Evolutionary conservation across 2,888 invertebrate species (phyloP), one percentile per base, ranked within the genome.

Genomic region (Chelonus formosanus): DNA sequence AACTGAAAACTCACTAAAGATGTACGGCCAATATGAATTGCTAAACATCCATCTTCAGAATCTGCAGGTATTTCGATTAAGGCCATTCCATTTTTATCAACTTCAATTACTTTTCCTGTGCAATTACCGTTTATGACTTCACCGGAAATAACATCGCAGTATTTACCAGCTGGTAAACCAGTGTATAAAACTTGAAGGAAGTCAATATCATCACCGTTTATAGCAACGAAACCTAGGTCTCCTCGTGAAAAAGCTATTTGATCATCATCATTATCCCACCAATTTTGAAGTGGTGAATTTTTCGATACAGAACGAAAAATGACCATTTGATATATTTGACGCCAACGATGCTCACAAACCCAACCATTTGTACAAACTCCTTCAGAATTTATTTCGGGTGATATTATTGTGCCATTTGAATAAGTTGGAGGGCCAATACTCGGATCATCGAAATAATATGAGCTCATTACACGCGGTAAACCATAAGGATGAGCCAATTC

Each of bases 101-200:
- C 93, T 0, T 79, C 84, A 7, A 93, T 81, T 0, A 84, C 83
- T 73, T 87, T 89, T 35, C 92, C 93, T 0, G 90, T 89, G 77
- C 93, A 93, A 3, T 82, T 77, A 65, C 86, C 88, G 66, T 86
- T 84, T 0, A 78, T 76, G 72, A 86, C 86, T 5, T 83, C 80
- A 4, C 94, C 94, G 31, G 91, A 90, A 71, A 94, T 93, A 34
- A 96, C 86, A 83, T 96, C 95, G 82, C 96, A 96, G 85, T 96
- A 96, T 0, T 76, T 85, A 44, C 96, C 96, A 59, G 89, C 86
- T 2, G 92, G 90, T 43, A 95, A 86, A 70, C 91, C 91, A 3
- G 91, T 92, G 84, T 89, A 80, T 43, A 92, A 83, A 44, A 77
- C 86, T 75, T 87, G 83, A 60, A 88, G 87, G 45, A 93, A 76